Evolutionary conservation across 2,888 invertebrate genomes (phyloP).

Genomic region (Gastracanthus pulcherrimus): DNA sequence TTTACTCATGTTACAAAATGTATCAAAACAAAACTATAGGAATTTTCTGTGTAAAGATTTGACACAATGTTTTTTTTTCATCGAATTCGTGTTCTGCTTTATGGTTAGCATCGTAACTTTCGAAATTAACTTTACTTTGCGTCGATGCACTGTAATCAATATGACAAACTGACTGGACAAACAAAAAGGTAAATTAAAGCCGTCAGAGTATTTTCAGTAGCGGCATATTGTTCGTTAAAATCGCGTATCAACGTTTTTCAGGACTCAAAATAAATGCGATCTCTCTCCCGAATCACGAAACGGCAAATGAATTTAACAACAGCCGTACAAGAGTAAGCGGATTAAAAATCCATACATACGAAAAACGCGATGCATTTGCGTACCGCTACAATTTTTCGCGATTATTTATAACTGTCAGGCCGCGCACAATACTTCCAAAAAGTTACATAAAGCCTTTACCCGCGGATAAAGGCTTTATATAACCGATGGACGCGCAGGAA

Average conservation of each 20-base stretch:
- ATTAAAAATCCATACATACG: slow-evolving; percentile 39
- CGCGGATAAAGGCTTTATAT: no score
- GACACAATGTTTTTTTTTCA: no score
- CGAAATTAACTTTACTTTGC: not conserved
- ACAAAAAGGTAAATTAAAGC: slow-evolving; percentile 30
- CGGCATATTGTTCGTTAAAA: slow-evolving; percentile 35
- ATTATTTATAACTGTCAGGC: slow-evolving; percentile 24
- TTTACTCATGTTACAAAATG: no score
- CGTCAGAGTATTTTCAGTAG: not conserved
- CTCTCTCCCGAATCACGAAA: not conserved
- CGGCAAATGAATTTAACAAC: slow-evolving; percentile 30
- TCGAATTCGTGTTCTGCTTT: no score
- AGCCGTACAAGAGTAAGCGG: slow-evolving; percentile 20
- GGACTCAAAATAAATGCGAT: slow-evolving; percentile 18
- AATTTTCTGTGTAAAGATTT: not conserved
- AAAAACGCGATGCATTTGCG: not conserved
- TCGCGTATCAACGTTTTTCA: slow-evolving; percentile 6
- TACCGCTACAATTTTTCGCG: slow-evolving; percentile 23
- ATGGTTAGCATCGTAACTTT: not conserved
- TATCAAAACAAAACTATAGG: not conserved
- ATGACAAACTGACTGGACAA: slow-evolving; percentile 7
- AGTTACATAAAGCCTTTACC: no score
- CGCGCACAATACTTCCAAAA: no score
- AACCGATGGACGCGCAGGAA: not conserved
- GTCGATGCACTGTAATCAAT: slow-evolving; percentile 33